Base-by-base conservation (phyloP, 2,888 invertebrate genomes). In the Leptopilina myrica region DNA sequence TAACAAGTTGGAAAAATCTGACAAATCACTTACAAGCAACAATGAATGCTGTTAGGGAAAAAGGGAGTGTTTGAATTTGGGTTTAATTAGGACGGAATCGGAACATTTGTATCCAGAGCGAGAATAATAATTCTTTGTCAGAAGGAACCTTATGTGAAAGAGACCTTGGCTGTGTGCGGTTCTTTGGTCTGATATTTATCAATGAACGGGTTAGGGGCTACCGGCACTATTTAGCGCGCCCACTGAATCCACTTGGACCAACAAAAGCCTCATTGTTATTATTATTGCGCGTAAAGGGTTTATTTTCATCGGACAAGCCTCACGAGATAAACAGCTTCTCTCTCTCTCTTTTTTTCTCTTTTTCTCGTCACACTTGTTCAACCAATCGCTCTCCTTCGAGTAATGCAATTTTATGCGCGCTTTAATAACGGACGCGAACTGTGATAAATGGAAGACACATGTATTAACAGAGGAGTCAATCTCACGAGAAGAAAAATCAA, bases 251-350 rank as follows among this genome's bases (percentile, higher is more conserved):
- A 64, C 64, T 43, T 81, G 43, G 77, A 67, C 12, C 78, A 86
- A 89, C 87, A 90, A 90, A 88, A 89, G 89, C 80, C 85, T 86
- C 87, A 86, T 89, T 89, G 86, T 89, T 88, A 85, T 90, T 90
- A 88, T 87, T 89, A 87, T 89, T 88, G 85, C 84, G 80, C 83
- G 85, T 81, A 86, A 82, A 86, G 85, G 85, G 87, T 85, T 87
- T 85, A 85, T 83, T 85, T 86, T 81, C 78, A 78, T 81, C 79
- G 78, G 49, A 62, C 76, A 65, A 64, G 77, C 49, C 43, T 43
- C 46, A 81, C 78, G 80, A 83, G 86, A 85, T 83, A 86, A 85
- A 86, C 82, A 79, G 59, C 77, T 8, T 43, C 43, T 43, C 43
- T 43, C 6, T 43, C 43, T 43, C 43, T 43, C 43, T 43, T 1